phyloP scores from a whole-genome alignment of 2,888 invertebrate genomes.

The Nesidiocoris tenuis region DNA sequence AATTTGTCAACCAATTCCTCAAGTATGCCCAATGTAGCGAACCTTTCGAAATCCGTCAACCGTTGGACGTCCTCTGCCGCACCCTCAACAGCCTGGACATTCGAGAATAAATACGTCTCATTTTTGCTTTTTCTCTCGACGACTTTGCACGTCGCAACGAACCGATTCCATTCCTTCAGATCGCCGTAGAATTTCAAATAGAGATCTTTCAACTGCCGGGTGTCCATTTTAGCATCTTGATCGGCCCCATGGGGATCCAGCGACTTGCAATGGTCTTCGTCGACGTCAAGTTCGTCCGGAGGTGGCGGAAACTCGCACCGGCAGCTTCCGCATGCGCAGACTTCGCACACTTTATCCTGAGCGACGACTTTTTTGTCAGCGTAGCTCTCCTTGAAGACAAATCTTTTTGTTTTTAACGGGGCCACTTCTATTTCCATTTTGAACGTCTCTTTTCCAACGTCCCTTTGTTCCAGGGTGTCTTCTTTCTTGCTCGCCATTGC shows the following conservation, averaged over 20 bases:
- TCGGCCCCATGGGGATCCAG: neutral
- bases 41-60: constrained; percentile 37
- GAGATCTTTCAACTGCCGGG: constrained; percentile 12
- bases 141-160: neutral
- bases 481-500: neutral
- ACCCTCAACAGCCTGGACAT: neutral
- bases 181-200: constrained; percentile 25
- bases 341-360: neutral
- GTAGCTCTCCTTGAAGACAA: constrained; percentile 1
- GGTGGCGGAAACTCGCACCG: constrained; percentile 2
- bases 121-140: constrained; percentile 29
- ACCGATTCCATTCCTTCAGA: constrained; percentile 22
- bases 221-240: neutral
- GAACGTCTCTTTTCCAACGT: constrained; percentile 5
- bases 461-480: too few relatives aligned
- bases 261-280: neutral
- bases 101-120: constrained; percentile 21
- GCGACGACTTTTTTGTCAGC: neutral
- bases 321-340: constrained; percentile 21
- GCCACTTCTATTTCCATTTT: constrained; percentile 28
- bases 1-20: constrained; percentile 32
- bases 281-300: constrained; percentile 1
- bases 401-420: constrained; percentile 13
- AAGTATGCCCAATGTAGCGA: constrained; percentile 25
- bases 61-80: constrained; percentile 16